Conservation (phyloP, 2,888 invertebrate genomes). For the Scaptomyza caliginosa region DNA sequence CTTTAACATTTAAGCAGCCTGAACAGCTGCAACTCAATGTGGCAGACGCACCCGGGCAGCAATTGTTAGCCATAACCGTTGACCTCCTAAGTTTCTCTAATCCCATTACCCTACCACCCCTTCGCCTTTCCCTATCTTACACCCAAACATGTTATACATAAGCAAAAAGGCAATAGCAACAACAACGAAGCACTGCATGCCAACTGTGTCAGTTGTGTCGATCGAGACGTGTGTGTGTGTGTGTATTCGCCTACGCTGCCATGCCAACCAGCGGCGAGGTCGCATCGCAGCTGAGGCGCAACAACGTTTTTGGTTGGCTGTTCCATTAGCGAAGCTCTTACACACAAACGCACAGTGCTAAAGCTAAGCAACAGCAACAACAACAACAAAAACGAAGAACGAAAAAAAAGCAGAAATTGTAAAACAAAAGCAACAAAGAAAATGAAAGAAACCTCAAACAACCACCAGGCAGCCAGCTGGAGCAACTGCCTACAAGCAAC, state of each 20-base stretch:
- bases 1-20: slow-evolving; percentile 47
- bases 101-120: not conserved
- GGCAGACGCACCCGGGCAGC: slow-evolving; percentile 16
- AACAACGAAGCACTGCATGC: slow-evolving; percentile 26
- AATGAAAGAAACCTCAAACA: slow-evolving; percentile 78
- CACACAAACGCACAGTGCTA: slow-evolving; percentile 19
- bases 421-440: slow-evolving; percentile 78
- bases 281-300: slow-evolving; percentile 56
- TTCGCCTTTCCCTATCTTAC: too few species aligned
- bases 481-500: slow-evolving; percentile 14
- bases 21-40: slow-evolving; percentile 19
- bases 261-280: slow-evolving; percentile 78
- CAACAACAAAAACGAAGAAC: slow-evolving; percentile 49
- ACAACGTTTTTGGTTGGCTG: slow-evolving; percentile 83
- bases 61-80: slow-evolving; percentile 28
- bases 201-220: slow-evolving; percentile 69
- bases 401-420: too few species aligned
- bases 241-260: slow-evolving; percentile 62
- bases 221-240: slow-evolving; percentile 13
- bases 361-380: slow-evolving; percentile 27
- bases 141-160: slow-evolving; percentile 27
- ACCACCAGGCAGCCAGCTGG: slow-evolving; percentile 54
- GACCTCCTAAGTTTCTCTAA: slow-evolving; percentile 44
- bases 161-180: slow-evolving; percentile 33
- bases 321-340: slow-evolving; percentile 65